Conservation (phyloP, 1,140 invertebrate species). For the Drosophila arizonae region DNA sequence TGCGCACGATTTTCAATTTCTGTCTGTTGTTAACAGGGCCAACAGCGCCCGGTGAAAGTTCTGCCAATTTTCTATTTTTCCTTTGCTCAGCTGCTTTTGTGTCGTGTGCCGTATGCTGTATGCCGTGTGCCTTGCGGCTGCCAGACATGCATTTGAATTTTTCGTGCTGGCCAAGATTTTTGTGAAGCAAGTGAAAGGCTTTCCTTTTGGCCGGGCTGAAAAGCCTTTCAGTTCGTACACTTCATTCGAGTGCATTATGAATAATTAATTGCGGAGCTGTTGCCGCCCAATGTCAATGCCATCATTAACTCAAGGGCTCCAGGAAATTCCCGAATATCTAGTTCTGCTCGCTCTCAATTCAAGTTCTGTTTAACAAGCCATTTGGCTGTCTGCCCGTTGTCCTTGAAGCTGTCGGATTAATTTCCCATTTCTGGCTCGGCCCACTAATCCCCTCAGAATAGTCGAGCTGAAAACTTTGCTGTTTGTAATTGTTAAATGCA, state of each 20-base stretch:
- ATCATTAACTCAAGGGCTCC: slow-evolving; percentile 67
- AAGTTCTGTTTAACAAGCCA: slow-evolving; percentile 33
- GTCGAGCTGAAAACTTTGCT: slow-evolving; percentile 22
- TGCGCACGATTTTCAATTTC: slow-evolving; percentile 70
- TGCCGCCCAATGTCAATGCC: slow-evolving; percentile 50
- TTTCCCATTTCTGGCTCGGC: slow-evolving; percentile 58
- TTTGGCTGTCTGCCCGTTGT: slow-evolving; percentile 29
- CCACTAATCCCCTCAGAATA: slow-evolving; percentile 54
- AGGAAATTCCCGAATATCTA: slow-evolving; percentile 1
- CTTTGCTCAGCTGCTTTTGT: slow-evolving; percentile 22
- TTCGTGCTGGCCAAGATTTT: slow-evolving; percentile 47
- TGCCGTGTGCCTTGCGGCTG: slow-evolving; percentile 45
- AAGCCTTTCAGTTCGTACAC: slow-evolving; percentile 28
- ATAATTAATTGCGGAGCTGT: slow-evolving; percentile 64
- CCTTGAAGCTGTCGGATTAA: slow-evolving; percentile 62
- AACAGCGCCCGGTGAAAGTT: slow-evolving; percentile 47
- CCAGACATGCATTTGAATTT: slow-evolving; percentile 71
- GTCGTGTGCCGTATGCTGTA: slow-evolving; percentile 37
- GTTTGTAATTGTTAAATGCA: slow-evolving; percentile 77
- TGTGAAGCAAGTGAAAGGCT: slow-evolving; percentile 48
- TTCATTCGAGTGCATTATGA: slow-evolving; percentile 62
- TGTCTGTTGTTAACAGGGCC: slow-evolving; percentile 11
- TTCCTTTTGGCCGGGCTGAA: slow-evolving; percentile 16
- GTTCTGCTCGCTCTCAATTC: slow-evolving; percentile 1
- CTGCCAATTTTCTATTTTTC: slow-evolving; percentile 35